Evolutionary conservation across 2,888 invertebrate genomes (phyloP), one percentile per base, ranked within the genome.

Genomic region (Galerucella calmariensis): DNA sequence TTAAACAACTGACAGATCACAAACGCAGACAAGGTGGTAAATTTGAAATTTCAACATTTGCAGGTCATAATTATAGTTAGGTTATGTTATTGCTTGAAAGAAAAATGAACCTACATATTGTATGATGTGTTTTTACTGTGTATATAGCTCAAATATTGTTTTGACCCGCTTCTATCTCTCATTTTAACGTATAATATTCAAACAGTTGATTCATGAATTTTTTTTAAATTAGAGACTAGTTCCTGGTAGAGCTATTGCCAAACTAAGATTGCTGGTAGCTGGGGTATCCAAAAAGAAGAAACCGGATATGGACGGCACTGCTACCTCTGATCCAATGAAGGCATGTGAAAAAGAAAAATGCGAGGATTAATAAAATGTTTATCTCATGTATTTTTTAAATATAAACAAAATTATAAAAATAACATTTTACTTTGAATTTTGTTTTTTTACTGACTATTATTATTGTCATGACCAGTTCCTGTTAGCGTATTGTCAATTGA

Each of bases 201-300:
- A 48, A 48, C 12, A 12, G 14, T 14, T 48, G 3, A 48, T 14
- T 48, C 48, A 48, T 12, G 4, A 35, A 14, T 41, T 44, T 41
- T 20, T 20, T 48, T 41, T 6, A 56, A 51, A 53, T 59, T 62
- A 82, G 82, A 77, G 78, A 61, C 73, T 83, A 63, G 79, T 79
- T 67, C 84, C 84, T 16, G 83, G 81, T 8, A 72, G 74, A 62
- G 83, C 91, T 35, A 91, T 91, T 78, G 90, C 89, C 12, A 90
- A 91, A 80, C 88, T 92, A 79, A 91, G 92, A 87, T 89, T 89
- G 79, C 84, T 91, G 79, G 81, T 92, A 51, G 86, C 89, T 6
- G 89, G 89, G 65, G 82, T 89, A 67, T 85, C 84, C 14, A 84
- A 86, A 75, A 90, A 90, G 79, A 71, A 69, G 12, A 76, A 79